A percentile compares a stretch with the other conserved stretches of the same genome.
These are phyloP conservation scores for Maylandia zebra DNA, from an alignment of 2,113 vertebrate genomes.

Conservation along the genomic window DNA sequence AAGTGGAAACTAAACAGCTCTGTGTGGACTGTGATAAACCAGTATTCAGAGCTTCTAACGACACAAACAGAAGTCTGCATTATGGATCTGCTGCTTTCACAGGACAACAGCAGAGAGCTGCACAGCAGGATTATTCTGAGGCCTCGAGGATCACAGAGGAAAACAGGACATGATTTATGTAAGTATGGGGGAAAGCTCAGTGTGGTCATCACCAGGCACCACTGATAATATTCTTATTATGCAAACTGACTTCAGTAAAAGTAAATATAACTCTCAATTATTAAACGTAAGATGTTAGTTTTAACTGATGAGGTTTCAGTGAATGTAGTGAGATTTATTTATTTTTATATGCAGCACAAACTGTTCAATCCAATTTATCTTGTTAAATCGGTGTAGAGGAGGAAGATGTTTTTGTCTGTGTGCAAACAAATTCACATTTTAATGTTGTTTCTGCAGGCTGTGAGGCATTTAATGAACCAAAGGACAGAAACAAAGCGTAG, in stretches of 20 bases:
- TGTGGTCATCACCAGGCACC: too few relatives aligned
- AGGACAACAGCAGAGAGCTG: too few relatives aligned
- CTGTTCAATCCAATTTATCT: accelerated
- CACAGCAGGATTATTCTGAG: too few relatives aligned
- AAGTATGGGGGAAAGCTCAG: too few relatives aligned
- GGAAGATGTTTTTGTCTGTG: neutral
- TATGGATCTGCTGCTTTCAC: too few relatives aligned
- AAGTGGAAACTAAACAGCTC: too few relatives aligned
- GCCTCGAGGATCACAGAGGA: too few relatives aligned
- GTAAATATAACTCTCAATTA: neutral
- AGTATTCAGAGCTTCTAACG: accelerated
- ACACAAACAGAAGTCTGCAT: too few relatives aligned
- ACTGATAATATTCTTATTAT: too few relatives aligned
- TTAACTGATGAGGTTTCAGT: neutral
- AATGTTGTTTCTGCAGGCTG: neutral
- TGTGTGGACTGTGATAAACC: accelerated
- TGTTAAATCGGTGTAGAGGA: neutral
- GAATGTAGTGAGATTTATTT: accelerated
- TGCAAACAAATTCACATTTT: accelerated
- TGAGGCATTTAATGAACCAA: accelerated
- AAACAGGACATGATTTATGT: accelerated
- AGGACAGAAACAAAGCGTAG: neutral
- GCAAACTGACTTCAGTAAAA: accelerated
- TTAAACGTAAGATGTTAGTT: accelerated
- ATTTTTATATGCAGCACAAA: accelerated